Conservation (phyloP, 2,113 vertebrate genomes). For the Cheirogaleus medius region DNA sequence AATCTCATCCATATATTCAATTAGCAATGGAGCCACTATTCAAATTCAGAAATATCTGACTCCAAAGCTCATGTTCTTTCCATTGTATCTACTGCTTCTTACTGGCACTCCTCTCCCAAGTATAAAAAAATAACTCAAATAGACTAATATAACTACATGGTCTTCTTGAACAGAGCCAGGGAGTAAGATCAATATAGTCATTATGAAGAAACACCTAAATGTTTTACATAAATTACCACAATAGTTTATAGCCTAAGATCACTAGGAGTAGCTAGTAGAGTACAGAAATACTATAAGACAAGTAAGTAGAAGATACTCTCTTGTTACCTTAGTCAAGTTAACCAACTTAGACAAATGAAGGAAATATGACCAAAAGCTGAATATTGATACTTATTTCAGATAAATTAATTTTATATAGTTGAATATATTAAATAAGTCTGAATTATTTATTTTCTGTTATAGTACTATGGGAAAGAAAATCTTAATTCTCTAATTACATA, state of each 20-base stretch:
- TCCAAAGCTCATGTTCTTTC: constrained; percentile 12
- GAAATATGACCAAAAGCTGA: constrained; percentile 23
- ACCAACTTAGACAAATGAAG: not conserved
- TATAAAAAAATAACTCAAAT: constrained; percentile 25
- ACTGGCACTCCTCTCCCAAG: not conserved
- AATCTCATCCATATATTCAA: not conserved
- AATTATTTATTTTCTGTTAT: constrained; percentile 4
- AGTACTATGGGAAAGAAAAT: not conserved
- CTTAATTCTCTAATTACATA: constrained; percentile 3
- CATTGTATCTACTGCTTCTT: not conserved
- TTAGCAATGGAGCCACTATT: constrained; percentile 2
- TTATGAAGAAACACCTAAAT: constrained; percentile 1
- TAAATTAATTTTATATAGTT: not conserved
- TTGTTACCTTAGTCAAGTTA: constrained; percentile 24
- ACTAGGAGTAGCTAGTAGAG: not conserved
- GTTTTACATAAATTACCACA: constrained; percentile 40
- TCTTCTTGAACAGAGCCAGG: not conserved
- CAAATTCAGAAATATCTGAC: constrained; percentile 6
- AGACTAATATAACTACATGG: not conserved
- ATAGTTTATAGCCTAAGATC: not conserved
- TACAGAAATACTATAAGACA: not conserved
- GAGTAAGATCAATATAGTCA: not conserved
- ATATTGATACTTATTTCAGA: constrained; percentile 17
- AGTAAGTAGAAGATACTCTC: not conserved
- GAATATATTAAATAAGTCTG: not conserved